Percentiles rank a stretch among this genome's conserved stretches.
Conservation (phyloP, 2,113 vertebrate genomes). For the Tinamus guttatus region DNA sequence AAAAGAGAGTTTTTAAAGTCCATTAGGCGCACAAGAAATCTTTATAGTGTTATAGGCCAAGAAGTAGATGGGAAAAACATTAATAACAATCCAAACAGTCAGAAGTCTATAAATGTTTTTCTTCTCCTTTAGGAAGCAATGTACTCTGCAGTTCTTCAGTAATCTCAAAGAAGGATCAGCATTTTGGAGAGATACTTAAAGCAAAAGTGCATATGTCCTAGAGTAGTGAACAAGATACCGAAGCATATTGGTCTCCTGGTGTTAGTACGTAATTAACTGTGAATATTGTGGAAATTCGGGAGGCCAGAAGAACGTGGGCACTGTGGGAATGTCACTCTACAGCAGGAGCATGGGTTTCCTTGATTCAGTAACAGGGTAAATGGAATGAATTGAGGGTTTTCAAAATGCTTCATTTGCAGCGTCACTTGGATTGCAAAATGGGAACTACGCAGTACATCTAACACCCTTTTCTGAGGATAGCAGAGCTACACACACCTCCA, state of each 20-base stretch:
- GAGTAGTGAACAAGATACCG: not conserved
- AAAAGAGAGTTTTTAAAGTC: not conserved
- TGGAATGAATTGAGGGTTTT: not conserved
- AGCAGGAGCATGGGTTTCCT: not conserved
- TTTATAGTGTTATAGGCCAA: not conserved
- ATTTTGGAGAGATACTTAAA: not conserved
- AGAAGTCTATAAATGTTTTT: not conserved
- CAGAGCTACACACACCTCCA: not conserved
- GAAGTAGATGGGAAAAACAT: conserved; percentile 13
- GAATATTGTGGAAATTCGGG: not conserved
- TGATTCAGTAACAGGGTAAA: not conserved
- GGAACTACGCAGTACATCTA: not conserved
- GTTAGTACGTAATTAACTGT: not conserved
- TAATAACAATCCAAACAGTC: not conserved
- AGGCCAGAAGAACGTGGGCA: not conserved
- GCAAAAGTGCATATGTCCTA: not conserved
- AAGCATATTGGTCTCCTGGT: not conserved
- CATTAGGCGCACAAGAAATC: not conserved
- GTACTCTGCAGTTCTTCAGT: not conserved
- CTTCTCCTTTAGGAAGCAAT: not conserved
- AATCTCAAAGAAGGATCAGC: not conserved
- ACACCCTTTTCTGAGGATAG: too few relatives aligned
- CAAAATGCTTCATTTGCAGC: not conserved
- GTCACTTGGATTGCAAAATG: not conserved
- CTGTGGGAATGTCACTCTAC: not conserved